A percentile compares a stretch with the other conserved stretches of the same genome.
Evolutionary conservation across 2,113 vertebrate genomes (phyloP).

Genomic region (Tetraodon nigroviridis): DNA sequence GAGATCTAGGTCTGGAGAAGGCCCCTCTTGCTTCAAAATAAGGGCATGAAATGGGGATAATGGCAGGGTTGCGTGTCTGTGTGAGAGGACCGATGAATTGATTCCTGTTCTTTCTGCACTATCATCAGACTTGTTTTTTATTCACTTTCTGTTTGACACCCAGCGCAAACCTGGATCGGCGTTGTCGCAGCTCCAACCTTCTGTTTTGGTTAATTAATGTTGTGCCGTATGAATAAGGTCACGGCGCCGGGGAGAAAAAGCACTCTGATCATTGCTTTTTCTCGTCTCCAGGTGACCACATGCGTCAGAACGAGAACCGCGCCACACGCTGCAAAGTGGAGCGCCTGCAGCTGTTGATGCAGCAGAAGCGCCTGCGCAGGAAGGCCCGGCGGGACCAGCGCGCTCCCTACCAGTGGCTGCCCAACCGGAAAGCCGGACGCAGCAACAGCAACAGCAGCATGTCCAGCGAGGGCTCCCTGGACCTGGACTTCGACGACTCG

Average conservation of each 20-base stretch:
- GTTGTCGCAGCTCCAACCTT: background rate
- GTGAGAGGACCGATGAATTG: slow-evolving; percentile 9
- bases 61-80: slow-evolving; percentile 27
- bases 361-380: slow-evolving; percentile 91
- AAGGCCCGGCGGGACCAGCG: slow-evolving; percentile 91
- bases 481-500: slow-evolving; percentile 95
- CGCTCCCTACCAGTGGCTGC: slow-evolving; percentile 89
- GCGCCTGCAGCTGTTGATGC: slow-evolving; percentile 91
- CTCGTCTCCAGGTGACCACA: slow-evolving; percentile 79
- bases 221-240: background rate
- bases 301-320: slow-evolving; percentile 94
- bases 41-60: slow-evolving; percentile 44
- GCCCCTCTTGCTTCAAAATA: slow-evolving; percentile 30
- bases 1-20: slow-evolving; percentile 19
- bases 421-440: slow-evolving; percentile 88
- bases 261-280: background rate
- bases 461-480: slow-evolving; percentile 85
- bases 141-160: slow-evolving; percentile 13
- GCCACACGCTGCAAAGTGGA: slow-evolving; percentile 97
- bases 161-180: slow-evolving; percentile 22
- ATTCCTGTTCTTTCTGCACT: slow-evolving; percentile 12
- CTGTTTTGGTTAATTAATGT: background rate
- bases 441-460: slow-evolving; percentile 87
- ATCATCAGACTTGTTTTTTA: slow-evolving; percentile 34
- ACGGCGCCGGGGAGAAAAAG: background rate